phyloP scores from a whole-genome alignment of 2,888 invertebrate genomes.

The Colostygia pectinataria region DNA sequence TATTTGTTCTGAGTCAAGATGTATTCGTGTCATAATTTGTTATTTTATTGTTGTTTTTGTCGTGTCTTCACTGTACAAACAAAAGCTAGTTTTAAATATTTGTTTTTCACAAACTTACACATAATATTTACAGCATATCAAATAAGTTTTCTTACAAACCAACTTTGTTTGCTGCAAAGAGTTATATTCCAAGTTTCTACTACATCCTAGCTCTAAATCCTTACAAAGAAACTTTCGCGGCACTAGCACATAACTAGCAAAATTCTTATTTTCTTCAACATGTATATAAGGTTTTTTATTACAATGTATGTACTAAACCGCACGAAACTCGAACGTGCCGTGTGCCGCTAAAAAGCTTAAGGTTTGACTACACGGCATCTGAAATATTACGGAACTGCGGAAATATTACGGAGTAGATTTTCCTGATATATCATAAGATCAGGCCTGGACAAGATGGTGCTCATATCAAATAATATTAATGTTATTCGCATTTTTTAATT shows the following conservation, averaged over 20 bases:
- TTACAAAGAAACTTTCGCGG: conserved; percentile 17
- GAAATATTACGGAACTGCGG: too few relatives aligned
- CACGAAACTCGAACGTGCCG: conserved; percentile 45
- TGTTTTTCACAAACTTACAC: too few relatives aligned
- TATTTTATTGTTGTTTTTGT: too few relatives aligned
- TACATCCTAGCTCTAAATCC: conserved; percentile 12
- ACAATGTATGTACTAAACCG: conserved; percentile 33
- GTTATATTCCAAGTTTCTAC: conserved; percentile 15
- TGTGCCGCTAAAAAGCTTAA: conserved; percentile 48
- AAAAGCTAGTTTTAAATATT: too few relatives aligned
- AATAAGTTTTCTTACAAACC: conserved; percentile 9
- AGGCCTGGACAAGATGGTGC: too few relatives aligned
- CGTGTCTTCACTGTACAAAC: too few relatives aligned
- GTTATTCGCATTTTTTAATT: too few relatives aligned
- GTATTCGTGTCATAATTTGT: too few relatives aligned
- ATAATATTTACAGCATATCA: conserved; percentile 9
- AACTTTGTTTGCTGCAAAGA: conserved; percentile 15
- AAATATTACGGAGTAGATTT: too few relatives aligned
- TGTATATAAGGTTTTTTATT: conserved; percentile 41
- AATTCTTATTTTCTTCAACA: conserved; percentile 29
- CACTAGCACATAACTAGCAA: conserved; percentile 20
- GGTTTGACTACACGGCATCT: not conserved
- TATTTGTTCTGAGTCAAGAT: too few relatives aligned
- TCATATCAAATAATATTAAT: too few relatives aligned
- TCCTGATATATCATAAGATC: too few relatives aligned